Conservation (phyloP, 2,888 invertebrate genomes). For the Acleris cristana region DNA sequence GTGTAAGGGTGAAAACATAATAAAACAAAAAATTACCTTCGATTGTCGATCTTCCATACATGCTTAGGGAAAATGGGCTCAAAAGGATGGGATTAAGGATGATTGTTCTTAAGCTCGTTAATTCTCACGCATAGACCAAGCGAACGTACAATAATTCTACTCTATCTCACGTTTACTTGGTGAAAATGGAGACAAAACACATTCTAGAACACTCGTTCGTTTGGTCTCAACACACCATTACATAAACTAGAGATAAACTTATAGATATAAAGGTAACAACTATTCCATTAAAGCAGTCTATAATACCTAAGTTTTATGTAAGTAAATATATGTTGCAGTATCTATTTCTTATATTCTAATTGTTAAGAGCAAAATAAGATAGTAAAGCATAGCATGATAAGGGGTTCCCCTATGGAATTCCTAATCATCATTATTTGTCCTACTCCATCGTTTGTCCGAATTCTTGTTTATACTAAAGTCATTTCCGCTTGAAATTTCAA, state of each 20-base stretch:
- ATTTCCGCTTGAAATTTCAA: no score
- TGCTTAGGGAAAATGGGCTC: slow-evolving; percentile 66
- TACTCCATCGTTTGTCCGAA: no score
- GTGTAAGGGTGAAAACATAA: slow-evolving; percentile 46
- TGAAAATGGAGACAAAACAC: no score
- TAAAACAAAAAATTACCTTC: slow-evolving; percentile 73
- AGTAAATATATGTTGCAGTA: slow-evolving; percentile 15
- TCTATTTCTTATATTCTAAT: slow-evolving; percentile 7
- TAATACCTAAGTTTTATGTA: slow-evolving; percentile 21
- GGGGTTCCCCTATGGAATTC: no score
- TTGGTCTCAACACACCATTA: slow-evolving; percentile 29
- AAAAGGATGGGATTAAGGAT: slow-evolving; percentile 56
- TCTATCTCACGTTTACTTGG: no score
- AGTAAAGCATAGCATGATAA: not conserved
- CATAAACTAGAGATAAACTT: slow-evolving; percentile 51
- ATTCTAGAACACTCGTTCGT: no score
- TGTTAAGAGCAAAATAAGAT: not conserved
- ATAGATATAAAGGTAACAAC: slow-evolving; percentile 55
- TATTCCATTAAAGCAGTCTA: slow-evolving; percentile 57
- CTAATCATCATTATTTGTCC: no score
- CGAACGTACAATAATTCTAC: no score
- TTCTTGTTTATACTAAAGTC: no score
- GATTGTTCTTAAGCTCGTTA: slow-evolving; percentile 49
- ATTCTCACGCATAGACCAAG: slow-evolving; percentile 24
- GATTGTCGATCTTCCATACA: slow-evolving; percentile 75